Evolutionary conservation across 2,797 vertebrate species (phyloP).

Genomic region (Psittacula echo): DNA sequence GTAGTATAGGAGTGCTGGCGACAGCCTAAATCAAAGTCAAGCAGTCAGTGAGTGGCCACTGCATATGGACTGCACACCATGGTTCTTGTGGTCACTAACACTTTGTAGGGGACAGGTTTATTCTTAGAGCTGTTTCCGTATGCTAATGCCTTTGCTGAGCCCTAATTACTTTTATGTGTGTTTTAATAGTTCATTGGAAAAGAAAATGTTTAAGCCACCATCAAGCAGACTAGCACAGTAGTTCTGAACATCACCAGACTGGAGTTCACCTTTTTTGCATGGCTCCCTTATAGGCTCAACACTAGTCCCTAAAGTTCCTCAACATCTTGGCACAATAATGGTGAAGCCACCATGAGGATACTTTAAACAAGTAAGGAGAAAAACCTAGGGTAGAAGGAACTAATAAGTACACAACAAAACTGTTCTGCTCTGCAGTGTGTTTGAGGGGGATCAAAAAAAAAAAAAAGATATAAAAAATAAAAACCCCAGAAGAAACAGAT

Average conservation of each 20-base stretch:
- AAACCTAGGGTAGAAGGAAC: constrained; percentile 30
- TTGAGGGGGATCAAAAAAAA: constrained; percentile 47
- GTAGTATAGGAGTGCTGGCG: background rate
- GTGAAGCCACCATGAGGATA: background rate
- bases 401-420: constrained; percentile 63
- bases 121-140: background rate
- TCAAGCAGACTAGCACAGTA: background rate
- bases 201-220: background rate
- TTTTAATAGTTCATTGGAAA: background rate
- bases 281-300: background rate
- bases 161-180: background rate
- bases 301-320: background rate
- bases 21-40: background rate
- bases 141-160: background rate
- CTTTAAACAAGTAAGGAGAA: constrained; percentile 2
- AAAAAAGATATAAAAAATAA: constrained; percentile 59
- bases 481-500: constrained; percentile 76
- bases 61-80: rapidly evolving
- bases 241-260: background rate
- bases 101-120: background rate
- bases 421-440: constrained; percentile 34
- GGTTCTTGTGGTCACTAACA: rapidly evolving
- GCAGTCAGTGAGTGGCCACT: background rate
- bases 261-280: background rate
- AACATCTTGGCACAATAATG: background rate